These are phyloP conservation scores for Motacilla alba DNA, from an alignment of 2,113 vertebrate genomes.

Conservation along the genomic window DNA sequence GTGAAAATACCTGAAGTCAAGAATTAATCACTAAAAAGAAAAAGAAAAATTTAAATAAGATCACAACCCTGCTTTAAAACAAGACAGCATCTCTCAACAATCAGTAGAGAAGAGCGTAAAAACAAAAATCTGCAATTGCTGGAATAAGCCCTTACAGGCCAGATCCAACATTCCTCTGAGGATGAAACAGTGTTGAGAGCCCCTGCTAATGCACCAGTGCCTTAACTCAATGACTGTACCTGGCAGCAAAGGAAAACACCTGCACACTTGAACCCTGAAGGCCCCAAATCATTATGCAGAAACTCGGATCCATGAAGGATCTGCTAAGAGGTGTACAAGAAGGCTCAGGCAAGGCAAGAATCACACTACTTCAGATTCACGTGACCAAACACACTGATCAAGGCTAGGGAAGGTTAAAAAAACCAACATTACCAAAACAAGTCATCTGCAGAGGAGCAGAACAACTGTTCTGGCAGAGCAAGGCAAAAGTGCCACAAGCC, in stretches of 20 bases:
- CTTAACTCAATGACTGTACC: neutral
- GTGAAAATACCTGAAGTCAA: neutral
- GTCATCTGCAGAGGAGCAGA: neutral
- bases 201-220: neutral
- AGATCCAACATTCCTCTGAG: neutral
- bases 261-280: neutral
- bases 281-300: neutral
- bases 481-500: neutral
- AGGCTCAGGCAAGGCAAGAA: neutral
- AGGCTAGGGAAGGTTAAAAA: neutral
- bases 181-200: neutral
- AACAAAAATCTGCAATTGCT: neutral
- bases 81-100: neutral
- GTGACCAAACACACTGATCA: neutral
- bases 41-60: neutral
- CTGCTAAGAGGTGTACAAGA: neutral
- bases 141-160: neutral
- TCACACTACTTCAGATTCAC: neutral
- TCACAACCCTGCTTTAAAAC: neutral
- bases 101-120: neutral
- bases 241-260: neutral
- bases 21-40: neutral
- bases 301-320: neutral
- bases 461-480: no score
- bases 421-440: neutral